phyloP scores from a whole-genome alignment of 2,888 invertebrate genomes.

The Epinotia brunnichana region DNA sequence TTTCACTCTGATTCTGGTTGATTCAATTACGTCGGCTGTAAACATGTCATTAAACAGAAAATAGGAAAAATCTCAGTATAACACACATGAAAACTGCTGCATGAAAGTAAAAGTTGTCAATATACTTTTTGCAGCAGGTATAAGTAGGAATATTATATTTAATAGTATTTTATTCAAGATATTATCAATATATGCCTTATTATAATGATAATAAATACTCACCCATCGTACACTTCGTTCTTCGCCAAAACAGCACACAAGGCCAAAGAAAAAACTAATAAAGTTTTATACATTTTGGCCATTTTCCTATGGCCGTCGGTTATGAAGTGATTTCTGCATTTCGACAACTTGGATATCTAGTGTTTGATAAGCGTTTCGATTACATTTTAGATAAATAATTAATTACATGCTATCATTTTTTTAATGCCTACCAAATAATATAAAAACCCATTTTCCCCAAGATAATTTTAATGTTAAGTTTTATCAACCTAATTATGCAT shows the following conservation, averaged over 20 bases:
- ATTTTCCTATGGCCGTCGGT: background rate
- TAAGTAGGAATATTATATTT: no score
- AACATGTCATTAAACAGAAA: no score
- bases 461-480: background rate
- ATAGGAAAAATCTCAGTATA: no score
- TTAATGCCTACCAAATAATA: background rate
- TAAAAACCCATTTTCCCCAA: background rate
- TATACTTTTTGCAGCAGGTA: no score
- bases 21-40: no score
- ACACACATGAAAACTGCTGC: no score
- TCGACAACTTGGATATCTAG: background rate
- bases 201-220: background rate
- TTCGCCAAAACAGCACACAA: conserved; percentile 30
- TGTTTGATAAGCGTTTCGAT: conserved; percentile 8
- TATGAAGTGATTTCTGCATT: conserved; percentile 19
- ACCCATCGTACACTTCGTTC: conserved; percentile 36
- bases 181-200: no score
- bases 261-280: conserved; percentile 30
- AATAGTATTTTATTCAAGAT: no score
- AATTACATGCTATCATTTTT: background rate
- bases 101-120: no score
- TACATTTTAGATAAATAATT: background rate
- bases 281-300: conserved; percentile 25
- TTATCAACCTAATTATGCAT: no score
- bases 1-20: no score